Conservation (phyloP, 64 coral and sea anemone species). For the Montipora capricornis region DNA sequence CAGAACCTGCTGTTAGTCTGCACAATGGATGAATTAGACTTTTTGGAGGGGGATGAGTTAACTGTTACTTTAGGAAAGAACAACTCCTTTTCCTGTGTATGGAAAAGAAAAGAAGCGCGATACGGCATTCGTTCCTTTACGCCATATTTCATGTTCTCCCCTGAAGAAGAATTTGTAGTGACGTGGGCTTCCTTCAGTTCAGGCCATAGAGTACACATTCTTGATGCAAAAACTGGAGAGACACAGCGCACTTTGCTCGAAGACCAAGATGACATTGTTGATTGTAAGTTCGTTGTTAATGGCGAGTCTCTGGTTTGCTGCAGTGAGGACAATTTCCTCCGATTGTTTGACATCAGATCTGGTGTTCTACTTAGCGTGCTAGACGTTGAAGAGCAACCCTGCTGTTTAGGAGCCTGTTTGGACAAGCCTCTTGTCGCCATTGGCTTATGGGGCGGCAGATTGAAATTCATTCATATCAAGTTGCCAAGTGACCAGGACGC, state of each 20-base stretch:
- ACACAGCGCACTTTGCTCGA: not conserved
- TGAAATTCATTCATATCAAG: conserved; percentile 2
- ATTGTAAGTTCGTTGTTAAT: not conserved
- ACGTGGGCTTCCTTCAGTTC: not conserved
- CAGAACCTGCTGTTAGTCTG: not conserved
- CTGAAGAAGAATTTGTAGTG: not conserved
- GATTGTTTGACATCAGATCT: conserved; percentile 8
- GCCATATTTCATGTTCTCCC: not conserved
- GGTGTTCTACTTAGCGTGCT: not conserved
- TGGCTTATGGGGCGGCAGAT: not conserved
- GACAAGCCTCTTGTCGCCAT: not conserved
- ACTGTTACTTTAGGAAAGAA: not conserved
- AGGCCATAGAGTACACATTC: not conserved
- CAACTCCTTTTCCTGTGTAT: not conserved
- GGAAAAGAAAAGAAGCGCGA: not conserved
- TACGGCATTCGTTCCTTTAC: not conserved
- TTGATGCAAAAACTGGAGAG: not conserved
- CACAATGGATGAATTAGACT: not conserved
- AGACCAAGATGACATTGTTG: not conserved
- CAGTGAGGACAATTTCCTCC: not conserved
- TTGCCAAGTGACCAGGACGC: too few species aligned
- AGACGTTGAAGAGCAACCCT: not conserved
- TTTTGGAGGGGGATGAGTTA: not conserved
- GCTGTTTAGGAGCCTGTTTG: conserved; percentile 5
- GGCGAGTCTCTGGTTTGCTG: not conserved